phyloP scores from a whole-genome alignment of 2,888 invertebrate genomes.

The Alsophila aescularia region DNA sequence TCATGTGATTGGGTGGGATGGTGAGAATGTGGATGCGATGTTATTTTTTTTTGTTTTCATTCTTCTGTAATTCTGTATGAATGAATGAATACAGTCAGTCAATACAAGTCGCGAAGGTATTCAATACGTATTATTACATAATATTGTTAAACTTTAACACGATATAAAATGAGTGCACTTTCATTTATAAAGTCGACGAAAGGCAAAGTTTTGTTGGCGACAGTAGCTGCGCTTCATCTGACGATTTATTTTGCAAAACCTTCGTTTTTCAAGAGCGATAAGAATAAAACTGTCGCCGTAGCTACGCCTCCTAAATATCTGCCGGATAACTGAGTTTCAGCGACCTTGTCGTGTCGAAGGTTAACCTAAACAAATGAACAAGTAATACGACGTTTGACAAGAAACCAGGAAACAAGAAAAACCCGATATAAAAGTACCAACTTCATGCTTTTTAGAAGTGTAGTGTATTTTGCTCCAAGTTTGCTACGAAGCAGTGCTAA shows the following conservation, averaged over 20 bases:
- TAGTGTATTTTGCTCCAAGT: constrained; percentile 32
- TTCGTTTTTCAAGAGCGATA: constrained; percentile 72
- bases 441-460: constrained; percentile 67
- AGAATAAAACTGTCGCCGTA: constrained; percentile 47
- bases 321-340: constrained; percentile 68
- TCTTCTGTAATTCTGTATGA: no score
- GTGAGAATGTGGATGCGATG: no score
- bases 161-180: constrained; percentile 62
- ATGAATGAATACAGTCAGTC: no score
- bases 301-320: constrained; percentile 68
- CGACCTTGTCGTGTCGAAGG: constrained; percentile 46
- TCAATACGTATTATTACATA: no score
- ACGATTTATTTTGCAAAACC: constrained; percentile 74
- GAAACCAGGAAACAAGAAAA: constrained; percentile 18
- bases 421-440: constrained; percentile 30
- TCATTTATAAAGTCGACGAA: constrained; percentile 73
- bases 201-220: constrained; percentile 71
- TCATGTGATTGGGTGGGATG: no score
- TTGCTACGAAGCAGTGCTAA: constrained; percentile 46
- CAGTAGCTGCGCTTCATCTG: constrained; percentile 68
- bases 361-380: background rate
- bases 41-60: no score
- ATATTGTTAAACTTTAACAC: constrained; percentile 23
- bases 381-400: background rate
- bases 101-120: no score